A percentile compares a stretch with the other conserved stretches of the same genome.
phyloP scores from a whole-genome alignment of 2,888 invertebrate species.

The Ophion slaviceki region DNA sequence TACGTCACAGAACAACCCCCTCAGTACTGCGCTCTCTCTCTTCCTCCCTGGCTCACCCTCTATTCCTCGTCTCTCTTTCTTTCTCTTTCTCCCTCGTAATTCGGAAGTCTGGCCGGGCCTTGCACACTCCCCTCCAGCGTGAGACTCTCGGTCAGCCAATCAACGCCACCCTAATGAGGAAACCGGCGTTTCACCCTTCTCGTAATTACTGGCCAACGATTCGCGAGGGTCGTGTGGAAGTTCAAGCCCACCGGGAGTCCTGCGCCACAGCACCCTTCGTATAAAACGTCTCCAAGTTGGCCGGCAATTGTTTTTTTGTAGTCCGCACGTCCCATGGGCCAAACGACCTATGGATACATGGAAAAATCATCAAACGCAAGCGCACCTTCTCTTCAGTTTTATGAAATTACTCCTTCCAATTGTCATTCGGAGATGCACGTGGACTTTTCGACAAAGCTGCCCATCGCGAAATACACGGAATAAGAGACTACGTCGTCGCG shows the following conservation, averaged over 20 bases:
- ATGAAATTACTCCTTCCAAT: too few species aligned
- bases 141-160: conserved; percentile 79
- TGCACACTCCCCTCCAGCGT: conserved; percentile 64
- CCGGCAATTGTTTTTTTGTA: conserved; percentile 33
- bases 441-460: too few species aligned
- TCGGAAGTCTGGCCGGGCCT: conserved; percentile 33
- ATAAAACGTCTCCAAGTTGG: conserved; percentile 51
- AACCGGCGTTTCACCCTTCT: conserved; percentile 67
- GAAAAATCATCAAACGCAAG: not conserved
- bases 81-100: conserved; percentile 26
- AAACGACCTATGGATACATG: too few species aligned
- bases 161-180: conserved; percentile 80
- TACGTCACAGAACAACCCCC: conserved; percentile 68
- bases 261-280: not conserved
- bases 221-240: conserved; percentile 46
- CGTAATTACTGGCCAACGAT: conserved; percentile 72
- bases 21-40: conserved; percentile 50
- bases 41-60: conserved; percentile 25
- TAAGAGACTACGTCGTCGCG: too few species aligned
- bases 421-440: too few species aligned
- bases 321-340: not conserved
- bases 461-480: too few species aligned
- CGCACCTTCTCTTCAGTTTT: too few species aligned
- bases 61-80: conserved; percentile 42
- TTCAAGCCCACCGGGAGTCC: conserved; percentile 15